phyloP scores from a whole-genome alignment of 2,888 invertebrate genomes.

The Meliscaeva auricollis region DNA sequence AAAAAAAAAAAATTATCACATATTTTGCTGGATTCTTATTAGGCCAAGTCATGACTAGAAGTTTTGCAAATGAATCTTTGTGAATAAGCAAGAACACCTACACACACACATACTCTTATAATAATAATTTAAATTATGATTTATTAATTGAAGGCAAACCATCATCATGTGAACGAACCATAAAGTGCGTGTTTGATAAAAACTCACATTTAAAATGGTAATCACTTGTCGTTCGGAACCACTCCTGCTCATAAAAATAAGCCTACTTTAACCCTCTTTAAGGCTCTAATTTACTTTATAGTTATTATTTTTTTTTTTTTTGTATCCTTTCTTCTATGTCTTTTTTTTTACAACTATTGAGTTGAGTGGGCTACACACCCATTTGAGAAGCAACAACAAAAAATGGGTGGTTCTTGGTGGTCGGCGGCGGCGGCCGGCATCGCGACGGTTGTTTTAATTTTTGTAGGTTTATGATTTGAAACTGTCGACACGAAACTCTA shows the following conservation, averaged over 20 bases:
- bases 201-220: neutral
- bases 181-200: slow-evolving; percentile 8
- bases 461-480: slow-evolving; percentile 7
- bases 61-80: too few relatives aligned
- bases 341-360: neutral
- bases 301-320: neutral
- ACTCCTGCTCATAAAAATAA: slow-evolving; percentile 16
- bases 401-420: too few relatives aligned
- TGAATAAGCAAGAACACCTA: too few relatives aligned
- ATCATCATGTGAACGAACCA: neutral
- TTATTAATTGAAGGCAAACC: neutral
- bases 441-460: too few relatives aligned
- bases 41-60: slow-evolving; percentile 1
- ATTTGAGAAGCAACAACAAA: too few relatives aligned
- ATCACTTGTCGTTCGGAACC: slow-evolving; percentile 5
- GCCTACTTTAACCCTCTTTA: neutral
- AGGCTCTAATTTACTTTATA: slow-evolving; percentile 4
- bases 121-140: too few relatives aligned
- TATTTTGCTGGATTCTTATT: neutral
- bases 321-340: too few relatives aligned
- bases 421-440: too few relatives aligned
- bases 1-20: neutral
- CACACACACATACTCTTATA: too few relatives aligned
- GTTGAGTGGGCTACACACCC: neutral
- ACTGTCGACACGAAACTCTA: slow-evolving; percentile 27